Conservation (phyloP, 2,113 vertebrate species). For the Ginglymostoma cirratum region DNA sequence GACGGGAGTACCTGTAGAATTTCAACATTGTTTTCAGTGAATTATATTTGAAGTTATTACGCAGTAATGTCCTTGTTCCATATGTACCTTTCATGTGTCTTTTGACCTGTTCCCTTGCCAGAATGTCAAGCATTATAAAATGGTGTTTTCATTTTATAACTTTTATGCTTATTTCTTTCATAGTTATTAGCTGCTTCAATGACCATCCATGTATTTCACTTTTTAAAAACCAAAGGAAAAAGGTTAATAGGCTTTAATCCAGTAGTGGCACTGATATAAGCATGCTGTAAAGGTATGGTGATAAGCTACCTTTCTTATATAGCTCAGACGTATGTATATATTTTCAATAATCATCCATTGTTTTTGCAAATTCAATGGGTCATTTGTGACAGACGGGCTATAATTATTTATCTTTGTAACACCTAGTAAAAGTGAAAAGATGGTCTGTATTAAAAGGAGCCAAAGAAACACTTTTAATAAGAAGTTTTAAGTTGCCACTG, state of each 20-base stretch:
- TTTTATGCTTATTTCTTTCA: neutral
- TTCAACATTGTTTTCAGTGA: neutral
- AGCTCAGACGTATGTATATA: neutral
- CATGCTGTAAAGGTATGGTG: neutral
- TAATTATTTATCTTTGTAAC: neutral
- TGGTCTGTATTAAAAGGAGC: neutral
- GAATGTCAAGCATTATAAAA: neutral
- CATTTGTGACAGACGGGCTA: neutral
- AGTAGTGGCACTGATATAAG: neutral
- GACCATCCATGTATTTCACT: slow-evolving; percentile 9
- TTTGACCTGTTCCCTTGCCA: neutral
- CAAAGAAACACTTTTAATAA: neutral
- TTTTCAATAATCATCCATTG: neutral
- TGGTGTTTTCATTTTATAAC: neutral
- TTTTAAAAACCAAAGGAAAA: neutral
- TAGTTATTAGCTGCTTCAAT: neutral
- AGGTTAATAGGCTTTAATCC: neutral
- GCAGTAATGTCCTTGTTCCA: neutral
- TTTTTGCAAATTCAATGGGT: neutral
- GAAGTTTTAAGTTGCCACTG: neutral
- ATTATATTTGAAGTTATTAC: neutral
- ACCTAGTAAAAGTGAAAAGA: neutral
- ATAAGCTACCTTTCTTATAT: neutral
- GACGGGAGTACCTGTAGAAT: neutral
- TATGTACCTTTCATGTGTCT: neutral